Percentiles rank a stretch among this genome's conserved stretches.
These are phyloP conservation scores for Cephus cinctus DNA, from an alignment of 1,140 invertebrate genomes.

Conservation along the genomic window DNA sequence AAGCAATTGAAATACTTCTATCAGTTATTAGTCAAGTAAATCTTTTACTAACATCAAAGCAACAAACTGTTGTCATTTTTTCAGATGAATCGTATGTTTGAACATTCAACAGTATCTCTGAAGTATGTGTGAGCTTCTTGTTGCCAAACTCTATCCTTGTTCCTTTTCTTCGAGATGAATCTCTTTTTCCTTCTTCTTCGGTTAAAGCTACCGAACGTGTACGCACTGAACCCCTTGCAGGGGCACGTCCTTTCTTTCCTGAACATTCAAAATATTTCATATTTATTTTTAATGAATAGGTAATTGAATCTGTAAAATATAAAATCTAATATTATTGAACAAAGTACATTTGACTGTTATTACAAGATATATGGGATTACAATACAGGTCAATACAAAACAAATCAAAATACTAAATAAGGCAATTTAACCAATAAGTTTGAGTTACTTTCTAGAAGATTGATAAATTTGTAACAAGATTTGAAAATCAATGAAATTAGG, in stretches of 20 bases:
- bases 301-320: slow-evolving; percentile 9
- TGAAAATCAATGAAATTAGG: too few species aligned
- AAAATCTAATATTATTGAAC: neutral
- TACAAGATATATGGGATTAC: neutral
- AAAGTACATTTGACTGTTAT: neutral
- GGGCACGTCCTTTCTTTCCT: slow-evolving; percentile 24
- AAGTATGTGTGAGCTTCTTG: slow-evolving; percentile 4
- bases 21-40: neutral
- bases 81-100: slow-evolving; percentile 11
- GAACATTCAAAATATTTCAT: too few species aligned
- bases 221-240: slow-evolving; percentile 4
- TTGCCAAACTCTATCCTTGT: slow-evolving; percentile 16
- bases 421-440: slow-evolving; percentile 23
- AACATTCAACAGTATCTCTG: neutral
- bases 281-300: too few species aligned
- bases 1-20: neutral
- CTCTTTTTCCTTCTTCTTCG: neutral
- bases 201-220: slow-evolving; percentile 7
- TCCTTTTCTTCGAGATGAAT: slow-evolving; percentile 21
- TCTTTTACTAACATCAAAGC: slow-evolving; percentile 2
- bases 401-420: slow-evolving; percentile 22
- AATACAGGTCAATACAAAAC: neutral
- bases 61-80: slow-evolving; percentile 4
- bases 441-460: too few species aligned
- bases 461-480: too few species aligned